A percentile compares a stretch with the other conserved stretches of the same genome.
phyloP scores from a whole-genome alignment of 2,797 vertebrate species.

The Mormyrops boulengeri region DNA sequence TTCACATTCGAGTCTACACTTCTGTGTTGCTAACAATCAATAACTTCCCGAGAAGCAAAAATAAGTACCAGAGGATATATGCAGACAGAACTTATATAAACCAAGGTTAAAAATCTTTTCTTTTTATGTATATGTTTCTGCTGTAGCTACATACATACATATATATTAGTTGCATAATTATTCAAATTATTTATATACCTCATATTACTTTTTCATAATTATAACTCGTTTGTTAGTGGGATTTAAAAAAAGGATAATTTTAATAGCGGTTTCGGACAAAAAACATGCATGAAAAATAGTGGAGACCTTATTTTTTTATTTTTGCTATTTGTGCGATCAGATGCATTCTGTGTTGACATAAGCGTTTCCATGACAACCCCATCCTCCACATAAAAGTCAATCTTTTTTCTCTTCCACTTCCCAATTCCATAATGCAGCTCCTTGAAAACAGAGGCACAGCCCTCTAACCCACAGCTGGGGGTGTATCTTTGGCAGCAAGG shows the following conservation, averaged over 20 bases:
- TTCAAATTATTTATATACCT: background rate
- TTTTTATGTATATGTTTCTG: background rate
- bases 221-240: background rate
- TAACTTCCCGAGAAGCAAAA: background rate
- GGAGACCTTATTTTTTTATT: background rate
- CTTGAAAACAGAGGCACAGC: background rate
- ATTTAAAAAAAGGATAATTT: background rate
- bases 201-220: background rate
- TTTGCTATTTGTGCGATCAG: background rate
- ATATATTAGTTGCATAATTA: background rate
- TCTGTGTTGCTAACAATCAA: background rate
- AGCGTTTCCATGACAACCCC: slow-evolving; percentile 17
- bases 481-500: background rate
- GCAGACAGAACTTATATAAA: background rate
- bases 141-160: background rate
- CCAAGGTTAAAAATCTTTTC: background rate
- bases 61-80: background rate
- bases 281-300: background rate
- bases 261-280: background rate
- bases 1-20: background rate
- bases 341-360: slow-evolving; percentile 2
- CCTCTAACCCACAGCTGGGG: background rate
- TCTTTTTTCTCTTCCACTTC: background rate
- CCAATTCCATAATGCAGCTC: background rate
- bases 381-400: background rate